Conservation (phyloP, 2,888 invertebrate species). For the Mystacides longicornis region DNA sequence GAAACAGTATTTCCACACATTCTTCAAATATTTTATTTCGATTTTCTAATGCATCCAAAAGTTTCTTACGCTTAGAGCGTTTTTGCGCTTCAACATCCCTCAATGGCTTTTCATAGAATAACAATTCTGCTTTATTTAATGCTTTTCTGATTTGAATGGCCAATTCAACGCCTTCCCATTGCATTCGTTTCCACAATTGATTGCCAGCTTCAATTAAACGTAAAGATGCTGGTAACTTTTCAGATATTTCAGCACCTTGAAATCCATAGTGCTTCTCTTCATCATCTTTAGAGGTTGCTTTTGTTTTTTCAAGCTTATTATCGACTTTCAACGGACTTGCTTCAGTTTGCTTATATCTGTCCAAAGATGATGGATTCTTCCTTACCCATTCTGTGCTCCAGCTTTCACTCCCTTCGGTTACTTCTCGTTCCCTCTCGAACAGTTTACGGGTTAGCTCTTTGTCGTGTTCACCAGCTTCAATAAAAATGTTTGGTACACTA, state of each 20-base stretch:
- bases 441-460: slow-evolving; percentile 39
- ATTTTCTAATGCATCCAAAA: slow-evolving; percentile 49
- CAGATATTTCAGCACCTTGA: slow-evolving; percentile 32
- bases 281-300: slow-evolving; percentile 37
- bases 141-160: slow-evolving; percentile 57
- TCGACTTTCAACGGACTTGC: neutral
- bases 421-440: slow-evolving; percentile 46
- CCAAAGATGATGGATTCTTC: slow-evolving; percentile 34
- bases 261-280: slow-evolving; percentile 33
- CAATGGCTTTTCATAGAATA: slow-evolving; percentile 54
- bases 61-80: slow-evolving; percentile 49
- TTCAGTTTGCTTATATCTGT: slow-evolving; percentile 28
- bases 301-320: slow-evolving; percentile 35
- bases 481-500: slow-evolving; percentile 48
- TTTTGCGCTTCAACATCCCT: slow-evolving; percentile 52
- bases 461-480: slow-evolving; percentile 40
- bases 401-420: slow-evolving; percentile 43
- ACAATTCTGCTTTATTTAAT: slow-evolving; percentile 51
- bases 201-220: slow-evolving; percentile 36
- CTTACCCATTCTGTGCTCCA: slow-evolving; percentile 58
- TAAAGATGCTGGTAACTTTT: neutral
- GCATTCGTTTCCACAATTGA: slow-evolving; percentile 55
- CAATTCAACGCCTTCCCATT: slow-evolving; percentile 57
- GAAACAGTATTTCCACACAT: slow-evolving; percentile 54
- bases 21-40: slow-evolving; percentile 59